Evolutionary conservation across 2,113 vertebrate genomes (phyloP).

Genomic region (Falcunculus frontatus): DNA sequence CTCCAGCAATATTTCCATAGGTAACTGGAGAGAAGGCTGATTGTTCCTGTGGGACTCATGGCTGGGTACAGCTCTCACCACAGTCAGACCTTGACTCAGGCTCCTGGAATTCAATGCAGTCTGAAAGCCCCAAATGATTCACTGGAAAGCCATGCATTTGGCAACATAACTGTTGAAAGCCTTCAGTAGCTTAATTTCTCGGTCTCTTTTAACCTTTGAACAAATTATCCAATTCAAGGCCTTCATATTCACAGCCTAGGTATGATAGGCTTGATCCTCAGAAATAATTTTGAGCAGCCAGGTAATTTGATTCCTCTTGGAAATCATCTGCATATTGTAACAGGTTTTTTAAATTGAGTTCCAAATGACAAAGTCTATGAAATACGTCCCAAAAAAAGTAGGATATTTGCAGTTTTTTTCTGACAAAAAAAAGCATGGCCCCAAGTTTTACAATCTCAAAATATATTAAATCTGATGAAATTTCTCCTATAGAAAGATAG

Average conservation of each 20-base stretch:
- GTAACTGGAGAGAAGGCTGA: not conserved
- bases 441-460: not conserved
- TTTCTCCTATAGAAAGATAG: not conserved
- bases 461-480: not conserved
- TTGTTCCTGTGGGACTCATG: accelerated
- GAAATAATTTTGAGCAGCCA: not conserved
- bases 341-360: not conserved
- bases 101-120: not conserved
- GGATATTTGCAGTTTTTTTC: not conserved
- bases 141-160: not conserved
- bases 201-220: not conserved
- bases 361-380: not conserved
- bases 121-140: not conserved
- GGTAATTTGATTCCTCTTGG: not conserved
- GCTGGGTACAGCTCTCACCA: not conserved
- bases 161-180: not conserved
- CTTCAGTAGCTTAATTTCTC: not conserved
- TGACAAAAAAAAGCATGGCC: not conserved
- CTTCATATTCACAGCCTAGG: not conserved
- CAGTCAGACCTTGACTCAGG: not conserved
- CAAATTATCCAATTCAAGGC: not conserved
- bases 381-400: not conserved
- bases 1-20: not conserved
- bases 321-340: not conserved
- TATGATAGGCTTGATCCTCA: not conserved